Evolutionary conservation across 2,797 vertebrate genomes (phyloP).

Genomic region (Vireo griseus): DNA sequence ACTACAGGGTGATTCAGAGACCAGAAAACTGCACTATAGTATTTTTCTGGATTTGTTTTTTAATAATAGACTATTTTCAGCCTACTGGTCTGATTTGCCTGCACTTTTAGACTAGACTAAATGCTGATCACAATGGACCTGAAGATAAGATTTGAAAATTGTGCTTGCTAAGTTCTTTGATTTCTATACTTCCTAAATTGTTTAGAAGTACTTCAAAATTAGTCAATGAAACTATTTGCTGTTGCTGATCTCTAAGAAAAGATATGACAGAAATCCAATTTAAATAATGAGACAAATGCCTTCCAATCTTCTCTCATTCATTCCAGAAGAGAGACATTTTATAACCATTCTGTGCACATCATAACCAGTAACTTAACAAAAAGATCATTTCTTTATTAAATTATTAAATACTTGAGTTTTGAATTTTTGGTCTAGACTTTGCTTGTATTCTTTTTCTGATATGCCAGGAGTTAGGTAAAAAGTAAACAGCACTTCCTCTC

Average conservation of each 20-base stretch:
- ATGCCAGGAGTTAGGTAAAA: background rate
- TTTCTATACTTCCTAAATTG: background rate
- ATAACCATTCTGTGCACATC: background rate
- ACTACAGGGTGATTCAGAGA: background rate
- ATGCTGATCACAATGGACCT: background rate
- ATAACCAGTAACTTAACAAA: background rate
- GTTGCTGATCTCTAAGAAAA: background rate
- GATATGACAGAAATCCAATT: background rate
- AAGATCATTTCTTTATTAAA: background rate
- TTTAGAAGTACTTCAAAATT: background rate
- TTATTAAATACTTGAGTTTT: background rate
- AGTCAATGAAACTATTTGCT: background rate
- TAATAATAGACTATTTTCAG: background rate
- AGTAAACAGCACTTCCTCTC: background rate
- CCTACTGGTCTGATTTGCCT: background rate
- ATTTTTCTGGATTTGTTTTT: background rate
- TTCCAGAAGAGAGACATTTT: background rate
- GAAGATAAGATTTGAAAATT: background rate
- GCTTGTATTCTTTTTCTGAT: background rate
- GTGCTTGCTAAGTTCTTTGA: background rate
- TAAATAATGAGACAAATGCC: background rate
- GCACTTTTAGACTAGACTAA: background rate
- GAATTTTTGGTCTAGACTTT: background rate
- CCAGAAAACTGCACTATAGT: background rate
- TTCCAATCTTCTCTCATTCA: background rate